Conservation (phyloP, 1,140 invertebrate genomes). For the Ips nitidus region DNA sequence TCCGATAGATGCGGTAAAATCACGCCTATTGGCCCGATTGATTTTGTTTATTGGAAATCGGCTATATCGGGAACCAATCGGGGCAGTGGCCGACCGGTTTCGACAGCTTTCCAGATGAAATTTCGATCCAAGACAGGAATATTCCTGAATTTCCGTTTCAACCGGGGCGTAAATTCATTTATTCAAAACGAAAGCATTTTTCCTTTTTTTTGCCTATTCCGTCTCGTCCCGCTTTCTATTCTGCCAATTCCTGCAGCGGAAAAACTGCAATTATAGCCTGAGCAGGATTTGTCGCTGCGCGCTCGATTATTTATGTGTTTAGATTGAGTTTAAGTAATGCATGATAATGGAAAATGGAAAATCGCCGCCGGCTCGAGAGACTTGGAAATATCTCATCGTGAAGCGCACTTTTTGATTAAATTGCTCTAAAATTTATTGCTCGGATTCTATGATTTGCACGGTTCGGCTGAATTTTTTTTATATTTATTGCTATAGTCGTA, state of each 20-base stretch:
- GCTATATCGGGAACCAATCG: conserved; percentile 22
- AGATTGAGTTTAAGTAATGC: conserved; percentile 46
- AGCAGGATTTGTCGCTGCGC: conserved; percentile 38
- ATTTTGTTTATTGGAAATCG: conserved; percentile 37
- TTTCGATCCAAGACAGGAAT: too few relatives aligned
- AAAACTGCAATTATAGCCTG: conserved; percentile 38
- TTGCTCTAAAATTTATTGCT: conserved; percentile 43
- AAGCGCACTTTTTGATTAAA: conserved; percentile 45
- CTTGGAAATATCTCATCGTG: conserved; percentile 35
- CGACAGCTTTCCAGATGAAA: too few relatives aligned
- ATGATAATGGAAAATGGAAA: conserved; percentile 43
- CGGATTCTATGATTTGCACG: conserved; percentile 31
- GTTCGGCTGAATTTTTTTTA: conserved; percentile 25
- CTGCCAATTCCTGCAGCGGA: conserved; percentile 32
- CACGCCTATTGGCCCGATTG: conserved; percentile 36
- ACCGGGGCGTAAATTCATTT: too few relatives aligned
- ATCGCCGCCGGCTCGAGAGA: conserved; percentile 32
- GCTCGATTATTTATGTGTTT: conserved; percentile 45
- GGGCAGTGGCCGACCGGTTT: not conserved
- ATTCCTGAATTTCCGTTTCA: too few relatives aligned
- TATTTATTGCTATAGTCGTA: conserved; percentile 18
- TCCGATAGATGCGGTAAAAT: conserved; percentile 32
- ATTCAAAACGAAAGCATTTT: too few relatives aligned
- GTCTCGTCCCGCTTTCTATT: conserved; percentile 6
- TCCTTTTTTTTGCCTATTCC: not conserved